These are phyloP conservation scores for Mus spicilegus DNA, from an alignment of 2,113 vertebrate genomes.

Conservation along the genomic window DNA sequence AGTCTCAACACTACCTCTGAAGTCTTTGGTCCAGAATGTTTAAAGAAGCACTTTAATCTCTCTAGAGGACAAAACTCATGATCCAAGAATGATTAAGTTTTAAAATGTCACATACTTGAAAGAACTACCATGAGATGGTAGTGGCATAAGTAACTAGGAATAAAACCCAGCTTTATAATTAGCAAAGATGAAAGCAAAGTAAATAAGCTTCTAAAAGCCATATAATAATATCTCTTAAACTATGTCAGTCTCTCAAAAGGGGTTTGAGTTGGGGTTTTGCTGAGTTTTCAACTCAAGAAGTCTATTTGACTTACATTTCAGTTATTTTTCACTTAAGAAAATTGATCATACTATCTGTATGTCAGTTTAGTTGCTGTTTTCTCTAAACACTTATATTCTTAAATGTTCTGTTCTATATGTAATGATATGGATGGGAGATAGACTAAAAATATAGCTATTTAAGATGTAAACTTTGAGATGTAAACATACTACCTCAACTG, in stretches of 20 bases:
- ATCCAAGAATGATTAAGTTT: not conserved
- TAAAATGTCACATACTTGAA: not conserved
- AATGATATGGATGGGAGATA: not conserved
- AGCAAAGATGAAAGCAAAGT: slow-evolving; percentile 26
- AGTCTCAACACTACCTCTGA: not conserved
- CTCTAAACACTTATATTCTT: not conserved
- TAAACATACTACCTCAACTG: not conserved
- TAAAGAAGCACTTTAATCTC: not conserved
- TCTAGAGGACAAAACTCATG: not conserved
- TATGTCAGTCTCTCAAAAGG: not conserved
- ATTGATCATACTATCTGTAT: not conserved
- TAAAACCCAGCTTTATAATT: not conserved
- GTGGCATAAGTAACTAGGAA: not conserved
- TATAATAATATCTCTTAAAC: not conserved
- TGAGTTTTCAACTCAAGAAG: not conserved
- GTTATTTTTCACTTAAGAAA: slow-evolving; percentile 33
- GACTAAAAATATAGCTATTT: not conserved
- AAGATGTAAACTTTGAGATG: not conserved
- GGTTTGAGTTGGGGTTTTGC: not conserved
- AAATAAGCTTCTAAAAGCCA: not conserved
- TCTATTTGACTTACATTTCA: not conserved
- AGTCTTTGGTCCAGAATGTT: not conserved
- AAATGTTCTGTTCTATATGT: not conserved
- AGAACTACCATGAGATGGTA: not conserved
- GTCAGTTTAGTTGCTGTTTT: not conserved